phyloP scores from a whole-genome alignment of 92 coral and sea anemone species.

The Epizoanthus rinbou region DNA sequence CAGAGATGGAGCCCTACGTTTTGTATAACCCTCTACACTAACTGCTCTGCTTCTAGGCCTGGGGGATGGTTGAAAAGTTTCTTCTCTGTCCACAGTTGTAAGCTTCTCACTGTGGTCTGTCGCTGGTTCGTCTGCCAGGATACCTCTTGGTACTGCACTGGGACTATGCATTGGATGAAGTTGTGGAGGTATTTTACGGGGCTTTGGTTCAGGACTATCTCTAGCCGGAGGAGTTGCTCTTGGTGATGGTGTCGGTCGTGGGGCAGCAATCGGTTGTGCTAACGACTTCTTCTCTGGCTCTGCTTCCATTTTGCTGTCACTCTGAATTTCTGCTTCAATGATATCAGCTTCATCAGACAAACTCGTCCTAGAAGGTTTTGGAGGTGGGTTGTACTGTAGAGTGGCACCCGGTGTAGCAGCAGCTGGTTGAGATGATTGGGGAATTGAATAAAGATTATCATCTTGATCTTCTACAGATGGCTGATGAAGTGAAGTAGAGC shows the following conservation, averaged over 20 bases:
- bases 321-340: background rate
- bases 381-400: background rate
- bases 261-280: background rate
- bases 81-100: background rate
- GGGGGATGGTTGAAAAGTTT: slow-evolving; percentile 7
- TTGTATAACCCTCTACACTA: slow-evolving; percentile 4
- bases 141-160: slow-evolving; percentile 2
- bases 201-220: slow-evolving; percentile 37
- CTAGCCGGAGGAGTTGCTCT: background rate
- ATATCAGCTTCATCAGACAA: slow-evolving; percentile 22
- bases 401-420: background rate
- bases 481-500: background rate
- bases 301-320: background rate
- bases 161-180: background rate
- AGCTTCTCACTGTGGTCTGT: background rate
- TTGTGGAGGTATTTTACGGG: slow-evolving; percentile 18
- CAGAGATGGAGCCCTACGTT: slow-evolving; percentile 2
- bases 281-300: background rate
- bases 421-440: background rate
- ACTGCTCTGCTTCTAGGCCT: slow-evolving; percentile 35
- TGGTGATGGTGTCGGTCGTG: slow-evolving; percentile 16
- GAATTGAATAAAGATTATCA: slow-evolving; percentile 19
- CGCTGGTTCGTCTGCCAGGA: no score
- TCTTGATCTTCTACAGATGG: slow-evolving; percentile 6
- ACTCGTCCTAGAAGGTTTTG: slow-evolving; percentile 23